Evolutionary conservation across 1,140 invertebrate species (phyloP), one percentile per base, ranked within the genome.

Genomic region (Drosophila prosaltans): DNA sequence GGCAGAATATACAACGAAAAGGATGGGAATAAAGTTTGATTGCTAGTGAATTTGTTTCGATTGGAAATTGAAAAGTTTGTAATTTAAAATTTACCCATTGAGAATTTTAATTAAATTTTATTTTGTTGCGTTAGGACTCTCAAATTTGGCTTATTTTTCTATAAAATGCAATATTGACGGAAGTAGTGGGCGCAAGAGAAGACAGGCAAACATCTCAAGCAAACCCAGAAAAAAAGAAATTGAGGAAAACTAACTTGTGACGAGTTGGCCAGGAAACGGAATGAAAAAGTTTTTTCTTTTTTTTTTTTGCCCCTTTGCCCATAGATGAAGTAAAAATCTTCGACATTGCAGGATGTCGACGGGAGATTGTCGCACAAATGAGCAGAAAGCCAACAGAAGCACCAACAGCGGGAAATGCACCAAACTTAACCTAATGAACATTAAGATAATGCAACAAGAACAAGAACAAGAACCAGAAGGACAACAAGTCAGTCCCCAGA

Each of bases 401-500:
- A 60, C 68, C 66, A 69, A 60, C 48, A 77, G 55, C 69, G 74
- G 83, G 81, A 86, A 88, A 83, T 89, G 80, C 83, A 80, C 83
- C 80, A 88, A 86, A 88, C 83, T 89, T 88, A 89, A 88, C 80
- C 83, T 81, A 89, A 88, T 88, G 84, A 88, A 88, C 84, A 89
- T 88, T 88, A 89, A 88, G 84, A 89, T 88, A 88, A 89, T 88
- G 84, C 84, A 90, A 84, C 84, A 83, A 78, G 72, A 88, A 84
- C 84, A 83, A 78, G 72, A 88, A 72, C 60, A 72, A 36, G 43
- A 65, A 57, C 62, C 45, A 51, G 45, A 51, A 26, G 45, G 45
- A 51, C 45, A 51, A 51, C 45, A 51, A 66, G 60, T 41, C 30
- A 51, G 28, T n/a, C 39, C 40, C 32, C 61, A n/a, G 36, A 16